Percentiles rank a stretch among this genome's conserved stretches.
These are phyloP conservation scores for Agrotis ipsilon DNA, from an alignment of 2,888 invertebrate genomes.

Conservation along the genomic window DNA sequence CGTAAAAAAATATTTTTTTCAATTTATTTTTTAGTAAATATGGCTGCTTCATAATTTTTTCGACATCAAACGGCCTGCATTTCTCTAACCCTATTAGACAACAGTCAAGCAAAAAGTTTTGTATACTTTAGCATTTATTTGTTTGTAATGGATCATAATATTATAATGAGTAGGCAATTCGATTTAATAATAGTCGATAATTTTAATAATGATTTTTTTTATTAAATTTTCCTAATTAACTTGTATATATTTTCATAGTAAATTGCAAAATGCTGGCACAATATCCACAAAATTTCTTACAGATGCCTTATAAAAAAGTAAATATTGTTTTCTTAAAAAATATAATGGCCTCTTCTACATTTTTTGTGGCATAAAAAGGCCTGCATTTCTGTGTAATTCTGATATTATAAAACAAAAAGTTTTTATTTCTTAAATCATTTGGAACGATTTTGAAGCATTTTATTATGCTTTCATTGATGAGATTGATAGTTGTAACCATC, in stretches of 20 bases:
- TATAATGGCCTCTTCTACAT: background rate
- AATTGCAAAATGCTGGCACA: background rate
- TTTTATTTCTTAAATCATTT: background rate
- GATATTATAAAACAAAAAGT: no score
- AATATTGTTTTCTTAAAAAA: background rate
- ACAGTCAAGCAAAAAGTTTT: background rate
- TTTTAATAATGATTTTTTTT: no score
- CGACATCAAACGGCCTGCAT: background rate
- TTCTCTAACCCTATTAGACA: background rate
- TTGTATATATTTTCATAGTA: background rate
- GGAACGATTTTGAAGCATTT: background rate
- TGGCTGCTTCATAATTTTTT: background rate
- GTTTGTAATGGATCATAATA: no score
- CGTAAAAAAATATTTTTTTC: no score
- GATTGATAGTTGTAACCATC: background rate
- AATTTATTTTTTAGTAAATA: no score
- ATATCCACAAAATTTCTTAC: background rate
- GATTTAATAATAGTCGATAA: no score
- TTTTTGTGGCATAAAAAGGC: background rate
- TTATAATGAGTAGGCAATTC: no score
- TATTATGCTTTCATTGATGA: no score
- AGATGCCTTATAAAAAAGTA: background rate
- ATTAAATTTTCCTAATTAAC: no score
- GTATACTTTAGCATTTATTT: no score
- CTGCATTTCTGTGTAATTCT: background rate